These are phyloP conservation scores for Elephantulus edwardii DNA, from an alignment of 2,113 vertebrate genomes.

Conservation along the genomic window DNA sequence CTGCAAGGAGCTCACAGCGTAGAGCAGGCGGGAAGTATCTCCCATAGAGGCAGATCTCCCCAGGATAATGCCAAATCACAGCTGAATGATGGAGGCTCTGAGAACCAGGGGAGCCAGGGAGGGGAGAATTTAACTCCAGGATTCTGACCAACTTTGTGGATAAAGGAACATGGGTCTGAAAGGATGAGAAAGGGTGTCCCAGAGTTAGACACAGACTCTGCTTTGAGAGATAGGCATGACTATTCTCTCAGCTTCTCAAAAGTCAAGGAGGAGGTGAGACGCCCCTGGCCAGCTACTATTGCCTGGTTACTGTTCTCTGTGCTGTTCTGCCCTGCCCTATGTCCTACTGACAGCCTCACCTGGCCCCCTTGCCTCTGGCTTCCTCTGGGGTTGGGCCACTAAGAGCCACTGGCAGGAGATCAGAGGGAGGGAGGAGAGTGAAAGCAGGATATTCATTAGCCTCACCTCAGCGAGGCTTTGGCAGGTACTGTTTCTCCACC, in stretches of 20 bases:
- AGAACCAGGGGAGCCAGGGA: neutral
- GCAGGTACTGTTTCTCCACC: neutral
- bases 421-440: neutral
- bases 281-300: neutral
- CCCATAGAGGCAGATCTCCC: neutral
- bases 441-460: neutral
- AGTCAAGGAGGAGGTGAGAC: neutral
- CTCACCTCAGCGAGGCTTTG: neutral
- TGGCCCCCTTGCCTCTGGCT: neutral
- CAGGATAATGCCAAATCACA: neutral
- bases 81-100: neutral
- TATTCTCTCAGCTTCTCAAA: neutral
- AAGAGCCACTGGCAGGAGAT: neutral
- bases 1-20: constrained; percentile 19
- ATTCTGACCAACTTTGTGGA: neutral
- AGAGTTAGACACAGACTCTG: neutral
- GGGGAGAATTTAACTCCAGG: neutral
- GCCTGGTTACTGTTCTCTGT: neutral
- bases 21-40: neutral
- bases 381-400: neutral
- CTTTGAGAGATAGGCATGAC: neutral
- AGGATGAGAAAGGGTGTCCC: neutral
- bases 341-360: neutral
- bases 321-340: neutral
- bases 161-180: neutral